Evolutionary conservation across 2,888 invertebrate genomes (phyloP), one percentile per base, ranked within the genome.

Genomic region (Ptychoptera contaminata): DNA sequence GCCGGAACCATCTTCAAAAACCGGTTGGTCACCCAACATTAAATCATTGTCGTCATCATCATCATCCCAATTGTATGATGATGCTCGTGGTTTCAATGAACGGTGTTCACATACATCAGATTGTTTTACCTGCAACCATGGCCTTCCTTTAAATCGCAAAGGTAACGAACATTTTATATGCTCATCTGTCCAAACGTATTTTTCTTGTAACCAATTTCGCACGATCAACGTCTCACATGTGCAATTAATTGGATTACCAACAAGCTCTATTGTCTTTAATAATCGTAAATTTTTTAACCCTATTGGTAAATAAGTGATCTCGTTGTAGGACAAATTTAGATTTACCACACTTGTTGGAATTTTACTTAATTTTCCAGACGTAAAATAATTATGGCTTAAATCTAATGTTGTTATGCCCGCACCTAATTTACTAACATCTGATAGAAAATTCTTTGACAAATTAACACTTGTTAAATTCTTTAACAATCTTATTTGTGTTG

Each of bases 221-320:
- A 73, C 68, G 49, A 71, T 66, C 46, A 82, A 61, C 46, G 80
- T 79, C 49, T 73, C 71, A 56, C 83, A 84, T 29, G 77, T 73
- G 61, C 84, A 85, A 52, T 76, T 68, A 7, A 85, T 65, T 34
- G 75, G 75, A 58, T 85, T 85, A 38, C 76, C 76, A 42, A 72
- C 69, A 47, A 85, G 56, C 57, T 80, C 74, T 47, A 85, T 64
- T 52, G 73, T 70, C 56, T 73, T 73, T 44, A 84, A 62, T 53
- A 70, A 61, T 38, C 64, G 65, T 46, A 79, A 61, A 50, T 67
- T 66, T 16, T 62, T 66, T 46, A 80, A 57, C 52, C 77, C 77
- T 45, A 68, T 58, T 7, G 80, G 77, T 48, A 80, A 66, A 57
- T 74, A 65, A 45, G 62, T 66, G 47, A 80, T 66, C 38, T 70